Evolutionary conservation across 2,888 invertebrate species (phyloP), one percentile per base, ranked within the genome.

Genomic region (Eudasyphora cyanicolor): DNA sequence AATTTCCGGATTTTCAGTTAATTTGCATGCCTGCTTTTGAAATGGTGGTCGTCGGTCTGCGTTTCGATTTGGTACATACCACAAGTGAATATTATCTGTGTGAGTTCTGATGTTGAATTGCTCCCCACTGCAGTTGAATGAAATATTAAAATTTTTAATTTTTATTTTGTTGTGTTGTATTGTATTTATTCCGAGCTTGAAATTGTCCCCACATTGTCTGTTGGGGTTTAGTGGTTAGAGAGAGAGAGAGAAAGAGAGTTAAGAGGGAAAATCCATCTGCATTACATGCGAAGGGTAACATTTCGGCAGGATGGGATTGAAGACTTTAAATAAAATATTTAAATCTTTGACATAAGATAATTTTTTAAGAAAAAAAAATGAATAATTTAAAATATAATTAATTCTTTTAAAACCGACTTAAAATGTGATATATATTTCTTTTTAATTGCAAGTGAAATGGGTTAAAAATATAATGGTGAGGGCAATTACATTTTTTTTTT

Each of bases 1-100:
- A 77, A 80, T 83, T 83, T 69, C 79, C 80, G 74, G 60, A 83
- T 77, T 67, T 75, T 45, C 77, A 79, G 45, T 79, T 74, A 42
- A 54, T 83, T 76, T 76, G 64, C 42, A 19, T 38, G 60, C 8
- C 29, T 14, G 32, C 0, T 54, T 24, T 42, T 24, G 27, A 32
- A 32, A 32, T 49, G 17, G 6, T 19, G n/a, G 17, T 19, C 49
- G n/a, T 49, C 19, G 5, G 2, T 49, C 5, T 49, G 2, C 17
- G n/a, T 17, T 17, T 5, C 19, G 6, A 5, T 17, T 49, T 17
- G 17, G 19, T 32, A n/a, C n/a, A n/a, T n/a, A 32, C 24, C 24
- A 19, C 14, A 49, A 24, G 24, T 45, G 27, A 60, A 60, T 21
- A 29, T 60, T 29, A 64, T n/a, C 62, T 49, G 32, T 21, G 29